These are phyloP conservation scores for Chymomyza costata DNA, from an alignment of 1,140 invertebrate species.

Conservation along the genomic window DNA sequence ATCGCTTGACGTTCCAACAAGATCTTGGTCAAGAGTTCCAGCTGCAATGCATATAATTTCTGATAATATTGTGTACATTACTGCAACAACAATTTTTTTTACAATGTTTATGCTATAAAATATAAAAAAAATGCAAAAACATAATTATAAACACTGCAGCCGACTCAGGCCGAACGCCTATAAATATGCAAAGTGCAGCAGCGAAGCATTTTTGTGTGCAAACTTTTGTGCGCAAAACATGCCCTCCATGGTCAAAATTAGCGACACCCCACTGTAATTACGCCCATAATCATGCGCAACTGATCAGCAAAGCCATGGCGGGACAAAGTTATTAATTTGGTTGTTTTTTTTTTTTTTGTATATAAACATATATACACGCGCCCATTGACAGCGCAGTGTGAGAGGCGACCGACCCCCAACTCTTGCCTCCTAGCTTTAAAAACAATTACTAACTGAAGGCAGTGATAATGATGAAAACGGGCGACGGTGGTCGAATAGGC, in stretches of 20 bases:
- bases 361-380: no score
- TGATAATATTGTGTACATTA: slow-evolving; percentile 71
- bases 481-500: no score
- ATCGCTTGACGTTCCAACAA: no score
- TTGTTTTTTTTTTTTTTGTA: neutral
- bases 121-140: slow-evolving; percentile 17
- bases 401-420: no score
- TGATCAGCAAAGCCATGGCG: slow-evolving; percentile 25
- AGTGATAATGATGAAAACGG: no score
- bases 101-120: slow-evolving; percentile 16
- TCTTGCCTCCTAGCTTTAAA: no score
- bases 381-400: no score
- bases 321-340: slow-evolving; percentile 40
- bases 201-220: no score
- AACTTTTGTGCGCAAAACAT: neutral
- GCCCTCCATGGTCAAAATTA: neutral
- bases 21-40: slow-evolving; percentile 42
- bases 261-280: slow-evolving; percentile 42
- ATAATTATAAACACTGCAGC: slow-evolving; percentile 12
- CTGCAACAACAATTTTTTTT: slow-evolving; percentile 29
- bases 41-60: slow-evolving; percentile 67
- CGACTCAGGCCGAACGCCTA: slow-evolving; percentile 16
- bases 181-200: slow-evolving; percentile 29
- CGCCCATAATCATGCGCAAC: slow-evolving; percentile 49
- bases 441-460: no score